A percentile compares a stretch with the other conserved stretches of the same genome.
Evolutionary conservation across 1,140 invertebrate genomes (phyloP).

Genomic region (Micrasema longulum): DNA sequence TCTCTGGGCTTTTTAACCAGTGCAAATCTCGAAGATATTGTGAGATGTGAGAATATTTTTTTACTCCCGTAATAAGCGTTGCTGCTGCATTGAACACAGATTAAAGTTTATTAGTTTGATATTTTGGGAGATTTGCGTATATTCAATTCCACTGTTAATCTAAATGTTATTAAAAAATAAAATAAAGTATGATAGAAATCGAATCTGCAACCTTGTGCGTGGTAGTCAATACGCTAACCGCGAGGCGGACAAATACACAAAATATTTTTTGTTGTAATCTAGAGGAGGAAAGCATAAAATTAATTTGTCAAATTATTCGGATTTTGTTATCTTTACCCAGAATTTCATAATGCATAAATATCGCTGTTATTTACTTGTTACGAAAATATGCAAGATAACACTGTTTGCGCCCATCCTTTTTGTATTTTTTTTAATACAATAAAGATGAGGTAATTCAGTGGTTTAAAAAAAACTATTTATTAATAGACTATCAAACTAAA

Average conservation of each 20-base stretch:
- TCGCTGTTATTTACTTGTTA: too few species aligned
- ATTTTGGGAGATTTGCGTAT: too few species aligned
- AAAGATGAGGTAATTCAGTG: neutral
- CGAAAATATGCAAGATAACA: constrained; percentile 11
- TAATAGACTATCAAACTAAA: neutral
- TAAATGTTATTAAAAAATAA: neutral
- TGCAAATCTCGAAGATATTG: too few species aligned
- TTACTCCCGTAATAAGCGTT: too few species aligned
- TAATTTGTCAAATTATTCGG: neutral
- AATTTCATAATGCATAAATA: constrained; percentile 1
- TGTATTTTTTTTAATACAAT: neutral
- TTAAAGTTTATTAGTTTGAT: too few species aligned
- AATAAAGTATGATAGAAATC: neutral
- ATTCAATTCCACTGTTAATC: neutral
- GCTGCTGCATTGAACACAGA: too few species aligned
- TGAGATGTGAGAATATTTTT: too few species aligned
- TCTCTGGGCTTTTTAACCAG: too few species aligned
- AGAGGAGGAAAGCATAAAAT: neutral
- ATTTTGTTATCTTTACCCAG: neutral
- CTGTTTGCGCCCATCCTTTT: neutral
- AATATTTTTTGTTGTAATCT: neutral
- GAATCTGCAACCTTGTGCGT: neutral
- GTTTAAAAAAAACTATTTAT: neutral
- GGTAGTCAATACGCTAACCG: neutral
- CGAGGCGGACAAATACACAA: neutral